Base-by-base conservation (phyloP, 2,888 invertebrate genomes). In the Drosophila trichaetosa region DNA sequence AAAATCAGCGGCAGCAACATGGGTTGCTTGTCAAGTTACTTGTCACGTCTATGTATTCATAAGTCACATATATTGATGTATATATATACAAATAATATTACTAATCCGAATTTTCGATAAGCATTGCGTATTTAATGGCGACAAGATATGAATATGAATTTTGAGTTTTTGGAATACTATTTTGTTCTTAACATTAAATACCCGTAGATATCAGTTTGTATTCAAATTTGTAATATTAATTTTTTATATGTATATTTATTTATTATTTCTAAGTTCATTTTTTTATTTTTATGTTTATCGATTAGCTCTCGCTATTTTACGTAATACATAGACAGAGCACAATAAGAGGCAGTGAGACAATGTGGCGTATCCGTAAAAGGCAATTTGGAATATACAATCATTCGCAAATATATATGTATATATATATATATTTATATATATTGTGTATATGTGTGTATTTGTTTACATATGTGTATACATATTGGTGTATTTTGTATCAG, bases 291-390 rank as follows among this genome's bases (percentile, higher is more conserved):
- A 10, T 54, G 21, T 18, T 49, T 42, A 11, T 58, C 13, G 52
- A 61, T 48, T 78, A 38, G 29, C 87, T 70, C 82, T 83, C 82
- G 81, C 56, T 0, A 24, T 34, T 59, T 42, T 29, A 38, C 21
- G 58, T 24, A 57, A 79, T 60, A 62, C 40, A 78, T 48, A 61
- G 60, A 49, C 46, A 56, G 51, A 57, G 54, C 53, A 75, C 69
- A 79, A 84, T 83, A 72, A 74, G 36, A 77, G 70, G 63, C 64
- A 58, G 66, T 74, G 79, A 83, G 87, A 87, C 87, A 87, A 82
- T 87, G 82, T 82, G 70, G 71, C 71, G 62, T 66, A 56, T 64
- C 83, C 70, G 76, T 86, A 69, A 82, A 82, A 73, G 76, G 63
- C 82, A 64, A 64, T 69, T 69, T 27, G 46, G 53, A 29, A 57